A percentile compares a stretch with the other conserved stretches of the same genome.
phyloP scores from a whole-genome alignment of 2,888 invertebrate genomes.

The Neoitamus cyanurus region DNA sequence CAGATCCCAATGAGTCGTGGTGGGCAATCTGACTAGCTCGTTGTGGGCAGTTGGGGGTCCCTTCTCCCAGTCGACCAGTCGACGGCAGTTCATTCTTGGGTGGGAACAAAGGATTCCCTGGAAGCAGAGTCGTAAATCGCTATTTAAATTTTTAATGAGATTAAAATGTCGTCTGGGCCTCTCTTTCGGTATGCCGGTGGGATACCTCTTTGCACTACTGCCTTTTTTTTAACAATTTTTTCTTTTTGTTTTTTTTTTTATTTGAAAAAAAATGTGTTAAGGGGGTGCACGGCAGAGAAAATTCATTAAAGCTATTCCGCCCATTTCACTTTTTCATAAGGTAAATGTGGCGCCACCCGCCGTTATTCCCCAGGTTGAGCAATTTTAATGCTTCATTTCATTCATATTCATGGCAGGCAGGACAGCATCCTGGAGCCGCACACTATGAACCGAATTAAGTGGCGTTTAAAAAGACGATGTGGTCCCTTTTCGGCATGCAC shows the following conservation, averaged over 20 bases:
- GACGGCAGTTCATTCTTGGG: background rate
- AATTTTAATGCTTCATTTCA: constrained; percentile 38
- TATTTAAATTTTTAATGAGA: constrained; percentile 44
- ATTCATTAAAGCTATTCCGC: constrained; percentile 31
- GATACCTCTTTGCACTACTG: background rate
- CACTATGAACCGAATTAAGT: background rate
- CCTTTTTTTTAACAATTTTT: background rate
- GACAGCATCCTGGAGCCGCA: constrained; percentile 2
- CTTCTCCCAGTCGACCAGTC: background rate
- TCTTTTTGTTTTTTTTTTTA: background rate
- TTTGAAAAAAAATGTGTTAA: constrained; percentile 5
- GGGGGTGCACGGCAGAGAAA: background rate
- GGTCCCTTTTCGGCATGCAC: background rate
- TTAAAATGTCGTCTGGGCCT: constrained; percentile 25
- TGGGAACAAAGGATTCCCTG: constrained; percentile 12
- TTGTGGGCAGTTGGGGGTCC: background rate
- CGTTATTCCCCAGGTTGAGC: constrained; percentile 16
- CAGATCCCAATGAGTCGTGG: constrained; percentile 4
- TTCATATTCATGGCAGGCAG: constrained; percentile 35
- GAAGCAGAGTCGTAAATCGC: constrained; percentile 36
- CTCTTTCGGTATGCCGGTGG: background rate
- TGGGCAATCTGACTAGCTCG: background rate
- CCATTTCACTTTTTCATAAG: constrained; percentile 12
- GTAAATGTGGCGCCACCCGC: constrained; percentile 9
- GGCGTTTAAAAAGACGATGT: background rate